A percentile compares a stretch with the other conserved stretches of the same genome.
Conservation (phyloP, 2,113 vertebrate species). For the Rhadina sibilatrix region DNA sequence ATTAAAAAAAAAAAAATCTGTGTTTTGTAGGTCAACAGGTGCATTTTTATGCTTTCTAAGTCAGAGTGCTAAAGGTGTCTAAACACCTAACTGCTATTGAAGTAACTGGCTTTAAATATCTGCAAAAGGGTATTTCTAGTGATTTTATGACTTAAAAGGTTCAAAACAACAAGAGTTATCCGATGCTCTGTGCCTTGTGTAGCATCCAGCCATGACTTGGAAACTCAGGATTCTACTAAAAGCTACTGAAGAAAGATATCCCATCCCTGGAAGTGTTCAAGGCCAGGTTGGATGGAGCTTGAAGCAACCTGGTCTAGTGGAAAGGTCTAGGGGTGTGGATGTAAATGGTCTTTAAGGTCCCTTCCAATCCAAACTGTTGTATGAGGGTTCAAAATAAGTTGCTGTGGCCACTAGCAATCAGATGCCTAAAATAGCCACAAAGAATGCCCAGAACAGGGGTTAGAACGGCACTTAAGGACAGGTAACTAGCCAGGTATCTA, state of each 20-base stretch:
- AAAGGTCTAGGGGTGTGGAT: neutral
- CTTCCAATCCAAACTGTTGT: neutral
- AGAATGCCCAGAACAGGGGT: neutral
- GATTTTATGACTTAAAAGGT: neutral
- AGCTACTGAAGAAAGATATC: neutral
- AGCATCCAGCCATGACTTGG: too few species aligned
- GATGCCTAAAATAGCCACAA: neutral
- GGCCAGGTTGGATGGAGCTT: neutral
- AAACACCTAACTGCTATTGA: neutral
- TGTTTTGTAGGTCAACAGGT: neutral
- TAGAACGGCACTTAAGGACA: neutral
- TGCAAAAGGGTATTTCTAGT: neutral
- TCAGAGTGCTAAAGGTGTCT: neutral
- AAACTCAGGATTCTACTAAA: neutral
- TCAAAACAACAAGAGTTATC: neutral
- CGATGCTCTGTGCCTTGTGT: neutral
- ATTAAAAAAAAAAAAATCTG: neutral
- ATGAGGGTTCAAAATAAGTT: accelerated
- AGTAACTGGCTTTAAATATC: neutral
- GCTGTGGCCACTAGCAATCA: neutral
- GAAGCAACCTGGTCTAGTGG: neutral
- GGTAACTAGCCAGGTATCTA: neutral
- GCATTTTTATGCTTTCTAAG: neutral
- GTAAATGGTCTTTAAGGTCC: neutral
- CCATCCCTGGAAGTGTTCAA: neutral